phyloP scores from a whole-genome alignment of 2,888 invertebrate genomes.

The Torymus tubicola region DNA sequence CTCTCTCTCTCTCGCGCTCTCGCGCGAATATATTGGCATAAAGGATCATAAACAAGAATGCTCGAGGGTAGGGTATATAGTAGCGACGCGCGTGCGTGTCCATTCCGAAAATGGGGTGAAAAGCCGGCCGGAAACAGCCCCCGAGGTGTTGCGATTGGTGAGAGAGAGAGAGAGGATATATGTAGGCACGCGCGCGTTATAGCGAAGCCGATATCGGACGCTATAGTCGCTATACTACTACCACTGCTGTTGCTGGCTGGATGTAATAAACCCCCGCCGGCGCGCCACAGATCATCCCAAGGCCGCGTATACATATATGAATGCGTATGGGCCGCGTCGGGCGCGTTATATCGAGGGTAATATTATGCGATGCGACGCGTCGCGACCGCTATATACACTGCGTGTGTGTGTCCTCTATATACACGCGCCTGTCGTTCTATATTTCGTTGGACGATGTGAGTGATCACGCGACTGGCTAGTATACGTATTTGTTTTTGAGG shows the following conservation, averaged over 20 bases:
- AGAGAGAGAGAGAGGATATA: background rate
- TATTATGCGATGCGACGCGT: conserved; percentile 22
- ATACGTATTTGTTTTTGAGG: no score
- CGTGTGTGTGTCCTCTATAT: no score
- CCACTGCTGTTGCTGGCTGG: no score
- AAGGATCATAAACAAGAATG: conserved; percentile 46
- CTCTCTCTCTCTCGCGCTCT: no score
- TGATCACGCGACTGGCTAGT: no score
- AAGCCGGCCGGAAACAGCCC: conserved; percentile 23
- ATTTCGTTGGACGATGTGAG: no score
- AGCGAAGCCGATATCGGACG: conserved; percentile 35
- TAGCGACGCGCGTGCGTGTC: background rate
- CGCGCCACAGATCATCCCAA: no score
- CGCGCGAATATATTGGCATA: conserved; percentile 27
- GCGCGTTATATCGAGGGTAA: conserved; percentile 10
- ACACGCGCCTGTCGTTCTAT: no score
- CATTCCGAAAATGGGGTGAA: conserved; percentile 27
- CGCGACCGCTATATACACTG: no score
- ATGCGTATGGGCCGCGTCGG: background rate
- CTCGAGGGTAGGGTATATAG: background rate
- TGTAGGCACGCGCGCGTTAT: background rate
- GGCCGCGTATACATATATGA: no score
- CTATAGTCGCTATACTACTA: background rate
- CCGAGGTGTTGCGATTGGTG: background rate
- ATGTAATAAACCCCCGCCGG: no score